Conservation (phyloP, 2,888 invertebrate genomes). For the Acleris literana region DNA sequence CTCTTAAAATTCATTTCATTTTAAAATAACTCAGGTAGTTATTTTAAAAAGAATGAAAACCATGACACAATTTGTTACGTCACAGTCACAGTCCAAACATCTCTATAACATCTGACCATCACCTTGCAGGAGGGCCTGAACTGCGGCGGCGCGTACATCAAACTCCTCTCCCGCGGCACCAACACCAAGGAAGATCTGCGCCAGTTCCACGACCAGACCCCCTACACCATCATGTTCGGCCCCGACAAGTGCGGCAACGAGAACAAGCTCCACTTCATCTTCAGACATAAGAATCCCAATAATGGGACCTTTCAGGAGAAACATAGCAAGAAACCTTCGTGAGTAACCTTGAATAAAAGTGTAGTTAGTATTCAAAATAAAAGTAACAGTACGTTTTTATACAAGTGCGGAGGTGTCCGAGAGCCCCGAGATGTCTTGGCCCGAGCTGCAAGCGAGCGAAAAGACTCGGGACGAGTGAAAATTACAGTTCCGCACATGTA, state of each 20-base stretch:
- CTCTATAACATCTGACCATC: not conserved
- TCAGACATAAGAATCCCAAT: slow-evolving; percentile 96
- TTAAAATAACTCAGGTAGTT: too few relatives aligned
- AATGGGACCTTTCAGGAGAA: slow-evolving; percentile 96
- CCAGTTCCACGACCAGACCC: slow-evolving; percentile 96
- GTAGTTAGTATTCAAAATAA: too few relatives aligned
- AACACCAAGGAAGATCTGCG: slow-evolving; percentile 86
- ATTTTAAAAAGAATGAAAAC: too few relatives aligned
- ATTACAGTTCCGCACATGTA: too few relatives aligned
- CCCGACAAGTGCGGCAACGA: slow-evolving; percentile 99
- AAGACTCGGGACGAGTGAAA: too few relatives aligned
- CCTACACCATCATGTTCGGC: slow-evolving; percentile 99
- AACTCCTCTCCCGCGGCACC: slow-evolving; percentile 91
- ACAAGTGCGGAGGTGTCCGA: too few relatives aligned
- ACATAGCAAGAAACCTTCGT: slow-evolving; percentile 96
- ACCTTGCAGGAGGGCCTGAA: slow-evolving; percentile 94
- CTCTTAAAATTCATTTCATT: too few relatives aligned
- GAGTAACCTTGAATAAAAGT: slow-evolving; percentile 44
- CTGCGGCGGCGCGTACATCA: slow-evolving; percentile 99
- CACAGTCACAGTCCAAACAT: not conserved
- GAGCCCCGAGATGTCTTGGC: too few relatives aligned
- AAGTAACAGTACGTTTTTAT: too few relatives aligned
- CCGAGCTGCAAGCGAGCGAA: too few relatives aligned
- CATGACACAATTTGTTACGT: too few relatives aligned
- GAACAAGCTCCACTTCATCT: slow-evolving; percentile 96